A percentile compares a stretch with the other conserved stretches of the same genome.
Evolutionary conservation across 2,888 invertebrate species (phyloP).

Genomic region (Lordiphosa fenestrarum): DNA sequence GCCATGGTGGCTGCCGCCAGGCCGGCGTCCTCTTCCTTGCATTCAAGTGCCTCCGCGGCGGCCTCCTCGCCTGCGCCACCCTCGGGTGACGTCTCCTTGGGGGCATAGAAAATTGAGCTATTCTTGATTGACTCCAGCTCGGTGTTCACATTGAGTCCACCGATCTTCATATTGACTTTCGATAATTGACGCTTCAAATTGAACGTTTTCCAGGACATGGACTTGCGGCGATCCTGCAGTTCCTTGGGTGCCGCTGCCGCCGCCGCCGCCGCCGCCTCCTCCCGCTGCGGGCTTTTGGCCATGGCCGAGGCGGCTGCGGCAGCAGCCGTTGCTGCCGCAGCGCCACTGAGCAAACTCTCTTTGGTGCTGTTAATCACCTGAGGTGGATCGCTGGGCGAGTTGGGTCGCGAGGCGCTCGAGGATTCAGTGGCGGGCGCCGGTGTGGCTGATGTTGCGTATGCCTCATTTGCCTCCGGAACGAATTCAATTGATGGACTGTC

Average conservation of each 20-base stretch:
- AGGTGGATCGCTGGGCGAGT: slow-evolving; percentile 77
- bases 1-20: slow-evolving; percentile 41
- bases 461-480: slow-evolving; percentile 69
- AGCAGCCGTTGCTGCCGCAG: slow-evolving; percentile 33
- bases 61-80: slow-evolving; percentile 35
- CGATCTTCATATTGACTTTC: slow-evolving; percentile 84
- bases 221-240: slow-evolving; percentile 83
- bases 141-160: slow-evolving; percentile 67
- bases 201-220: slow-evolving; percentile 88
- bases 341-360: slow-evolving; percentile 77
- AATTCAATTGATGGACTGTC: slow-evolving; percentile 76
- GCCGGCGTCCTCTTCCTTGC: slow-evolving; percentile 53
- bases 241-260: slow-evolving; percentile 76
- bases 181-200: slow-evolving; percentile 91
- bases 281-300: slow-evolving; percentile 69
- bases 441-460: slow-evolving; percentile 47
- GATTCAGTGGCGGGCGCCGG: slow-evolving; percentile 32
- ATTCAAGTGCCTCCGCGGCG: slow-evolving; percentile 50
- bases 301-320: slow-evolving; percentile 32
- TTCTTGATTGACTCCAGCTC: slow-evolving; percentile 80
- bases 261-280: slow-evolving; percentile 49
- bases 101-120: slow-evolving; percentile 76
- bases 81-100: slow-evolving; percentile 72
- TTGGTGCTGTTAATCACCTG: slow-evolving; percentile 50
- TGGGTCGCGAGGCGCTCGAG: slow-evolving; percentile 80